These are phyloP conservation scores for Drosophila meridiana DNA, from an alignment of 2,888 invertebrate species.

Conservation along the genomic window DNA sequence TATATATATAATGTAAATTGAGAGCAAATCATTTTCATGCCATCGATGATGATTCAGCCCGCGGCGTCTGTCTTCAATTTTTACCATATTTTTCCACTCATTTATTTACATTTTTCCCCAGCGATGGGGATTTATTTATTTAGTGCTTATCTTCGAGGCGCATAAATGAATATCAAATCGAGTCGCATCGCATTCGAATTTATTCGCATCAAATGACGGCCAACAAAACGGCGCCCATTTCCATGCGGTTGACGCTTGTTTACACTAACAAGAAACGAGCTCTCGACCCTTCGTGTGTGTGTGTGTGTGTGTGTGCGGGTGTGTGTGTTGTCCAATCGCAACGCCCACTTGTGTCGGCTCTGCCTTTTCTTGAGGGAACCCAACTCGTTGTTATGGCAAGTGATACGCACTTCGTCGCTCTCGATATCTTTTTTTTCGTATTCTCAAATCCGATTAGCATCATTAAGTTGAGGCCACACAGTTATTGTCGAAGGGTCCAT, in stretches of 20 bases:
- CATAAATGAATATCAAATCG: conserved; percentile 77
- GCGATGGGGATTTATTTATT: conserved; percentile 67
- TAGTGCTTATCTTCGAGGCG: conserved; percentile 79
- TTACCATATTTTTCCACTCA: conserved; percentile 72
- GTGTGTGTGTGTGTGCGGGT: conserved; percentile 11
- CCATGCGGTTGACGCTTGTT: conserved; percentile 66
- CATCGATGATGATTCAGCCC: conserved; percentile 45
- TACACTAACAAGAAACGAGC: conserved; percentile 43
- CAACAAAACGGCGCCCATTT: conserved; percentile 57
- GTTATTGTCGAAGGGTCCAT: conserved; percentile 60
- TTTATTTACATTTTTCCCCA: conserved; percentile 75
- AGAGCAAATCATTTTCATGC: conserved; percentile 45
- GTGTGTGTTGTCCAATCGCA: conserved; percentile 12
- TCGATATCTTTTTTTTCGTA: conserved; percentile 44
- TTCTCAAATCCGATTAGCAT: conserved; percentile 80
- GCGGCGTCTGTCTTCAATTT: conserved; percentile 44
- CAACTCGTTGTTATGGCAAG: conserved; percentile 35
- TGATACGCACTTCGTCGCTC: conserved; percentile 20
- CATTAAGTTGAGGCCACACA: conserved; percentile 69
- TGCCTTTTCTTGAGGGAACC: conserved; percentile 38
- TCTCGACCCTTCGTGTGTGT: conserved; percentile 32
- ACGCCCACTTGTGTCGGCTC: conserved; percentile 26
- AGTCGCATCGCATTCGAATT: conserved; percentile 63
- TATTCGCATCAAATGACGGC: conserved; percentile 65
- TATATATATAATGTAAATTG: not conserved